These are phyloP conservation scores for Melieria crassipennis DNA, from an alignment of 2,888 invertebrate genomes.

Conservation along the genomic window DNA sequence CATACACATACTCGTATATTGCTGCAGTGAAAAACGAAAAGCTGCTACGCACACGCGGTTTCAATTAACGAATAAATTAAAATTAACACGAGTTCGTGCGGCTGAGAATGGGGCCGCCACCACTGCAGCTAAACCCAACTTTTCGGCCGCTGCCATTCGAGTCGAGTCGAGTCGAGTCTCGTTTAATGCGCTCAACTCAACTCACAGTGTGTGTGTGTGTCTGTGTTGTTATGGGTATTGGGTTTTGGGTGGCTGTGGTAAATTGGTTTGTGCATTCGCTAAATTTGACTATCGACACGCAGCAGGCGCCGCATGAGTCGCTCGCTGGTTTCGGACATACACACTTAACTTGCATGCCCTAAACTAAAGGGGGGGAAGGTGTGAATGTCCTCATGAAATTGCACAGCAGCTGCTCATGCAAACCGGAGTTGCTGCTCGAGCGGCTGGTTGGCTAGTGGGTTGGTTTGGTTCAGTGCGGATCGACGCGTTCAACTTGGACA, in stretches of 20 bases:
- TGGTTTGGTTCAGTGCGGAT: too few species aligned
- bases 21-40: neutral
- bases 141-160: neutral
- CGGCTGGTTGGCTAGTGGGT: too few species aligned
- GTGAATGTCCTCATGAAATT: too few species aligned
- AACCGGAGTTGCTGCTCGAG: too few species aligned
- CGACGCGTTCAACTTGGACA: too few species aligned
- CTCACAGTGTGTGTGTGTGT: neutral
- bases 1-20: neutral
- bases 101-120: constrained; percentile 12
- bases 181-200: neutral
- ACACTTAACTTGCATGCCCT: neutral
- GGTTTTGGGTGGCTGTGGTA: constrained; percentile 11
- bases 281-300: constrained; percentile 3
- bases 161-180: neutral
- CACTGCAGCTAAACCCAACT: neutral
- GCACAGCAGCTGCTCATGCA: too few species aligned
- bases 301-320: too few species aligned
- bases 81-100: constrained; percentile 48
- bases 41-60: constrained; percentile 33
- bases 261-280: constrained; percentile 34
- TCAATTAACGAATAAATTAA: constrained; percentile 53
- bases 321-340: neutral
- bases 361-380: too few species aligned
- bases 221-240: neutral